Base-by-base conservation (phyloP, 2,888 invertebrate species). In the Ormia ochracea region DNA sequence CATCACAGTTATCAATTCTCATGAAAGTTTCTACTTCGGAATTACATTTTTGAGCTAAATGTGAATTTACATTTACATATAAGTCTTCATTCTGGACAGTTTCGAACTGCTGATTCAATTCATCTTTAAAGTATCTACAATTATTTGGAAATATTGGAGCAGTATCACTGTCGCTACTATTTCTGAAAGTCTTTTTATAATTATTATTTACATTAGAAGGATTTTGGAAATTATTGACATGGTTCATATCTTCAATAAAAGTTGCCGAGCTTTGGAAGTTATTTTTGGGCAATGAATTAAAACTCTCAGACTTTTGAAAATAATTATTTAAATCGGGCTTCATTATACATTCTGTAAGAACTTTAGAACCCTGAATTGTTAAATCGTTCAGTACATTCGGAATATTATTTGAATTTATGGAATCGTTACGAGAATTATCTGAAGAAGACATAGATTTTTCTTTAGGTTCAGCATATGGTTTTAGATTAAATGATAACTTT, bases 1-100 rank as follows among this genome's bases (percentile, higher is more conserved):
- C 26, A 12, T 19, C 59, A 45, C 36, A 28, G 59, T 59, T 14
- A 33, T 50, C 10, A 54, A 61, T 21, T 52, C 52, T 65, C 10
- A 23, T 38, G 19, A 65, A 65, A 9, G 26, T 65, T 38, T 66
- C 50, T 0, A 52, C 9, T 38, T 65, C 28, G 9, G 14, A 9
- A 19, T 26, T 4, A 0, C 38, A 38, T 38, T 50, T 50, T 14
- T 9, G 4, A 31, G 31, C 23, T 23, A n/a, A n/a, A 2, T 19
- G 14, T 4, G 33, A 19, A 9, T 36, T 38, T 2, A n/a, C 2
- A n/a, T 5, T n/a, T 21, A 33, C 19, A 28, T 28, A 14, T 5
- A 50, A 2, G 14, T 14, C 3, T 14, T 28, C 7, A 6, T 38
- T 38, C 4, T 33, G 36, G 3, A n/a, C 9, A 21, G 21, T 3